A percentile compares a stretch with the other conserved stretches of the same genome.
Conservation (phyloP, 2,797 vertebrate genomes). For the Atherinosoma microstoma region DNA sequence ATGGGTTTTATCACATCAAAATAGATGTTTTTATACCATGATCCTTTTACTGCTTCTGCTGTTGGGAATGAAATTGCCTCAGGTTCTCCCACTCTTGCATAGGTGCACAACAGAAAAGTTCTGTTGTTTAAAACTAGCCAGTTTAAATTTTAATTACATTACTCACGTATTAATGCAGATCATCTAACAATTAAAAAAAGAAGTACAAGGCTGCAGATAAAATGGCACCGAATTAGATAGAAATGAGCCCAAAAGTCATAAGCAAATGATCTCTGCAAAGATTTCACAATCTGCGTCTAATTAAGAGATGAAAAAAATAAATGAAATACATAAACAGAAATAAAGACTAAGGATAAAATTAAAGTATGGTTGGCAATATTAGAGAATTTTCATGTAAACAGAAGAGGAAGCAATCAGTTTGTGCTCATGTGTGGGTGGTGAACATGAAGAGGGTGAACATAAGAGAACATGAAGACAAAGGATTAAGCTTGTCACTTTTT, state of each 20-base stretch:
- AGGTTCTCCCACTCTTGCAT: conserved; percentile 15
- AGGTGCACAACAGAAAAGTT: conserved; percentile 22
- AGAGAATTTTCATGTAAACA: conserved; percentile 44
- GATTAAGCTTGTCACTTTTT: conserved; percentile 66
- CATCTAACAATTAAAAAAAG: conserved; percentile 21
- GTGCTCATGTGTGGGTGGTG: conserved; percentile 25
- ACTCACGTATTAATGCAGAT: conserved; percentile 42
- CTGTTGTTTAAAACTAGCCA: conserved; percentile 45
- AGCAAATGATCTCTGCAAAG: conserved; percentile 24
- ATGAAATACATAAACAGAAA: conserved; percentile 8
- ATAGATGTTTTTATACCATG: conserved; percentile 18
- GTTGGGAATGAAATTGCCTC: conserved; percentile 32
- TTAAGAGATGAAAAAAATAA: conserved; percentile 29
- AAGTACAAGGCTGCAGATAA: conserved; percentile 37
- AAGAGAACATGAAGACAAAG: conserved; percentile 58
- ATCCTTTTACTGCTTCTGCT: conserved; percentile 13
- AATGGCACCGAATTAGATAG: conserved; percentile 32
- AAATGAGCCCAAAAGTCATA: conserved; percentile 16
- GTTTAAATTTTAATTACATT: conserved; percentile 70
- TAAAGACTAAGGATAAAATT: background rate
- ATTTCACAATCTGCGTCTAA: conserved; percentile 15
- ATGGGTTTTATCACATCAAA: conserved; percentile 39
- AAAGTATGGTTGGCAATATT: conserved; percentile 8
- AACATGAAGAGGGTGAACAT: conserved; percentile 41
- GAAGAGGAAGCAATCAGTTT: conserved; percentile 39